Evolutionary conservation across 2,113 vertebrate genomes (phyloP), one percentile per base, ranked within the genome.

Genomic region (Microcebus murinus): DNA sequence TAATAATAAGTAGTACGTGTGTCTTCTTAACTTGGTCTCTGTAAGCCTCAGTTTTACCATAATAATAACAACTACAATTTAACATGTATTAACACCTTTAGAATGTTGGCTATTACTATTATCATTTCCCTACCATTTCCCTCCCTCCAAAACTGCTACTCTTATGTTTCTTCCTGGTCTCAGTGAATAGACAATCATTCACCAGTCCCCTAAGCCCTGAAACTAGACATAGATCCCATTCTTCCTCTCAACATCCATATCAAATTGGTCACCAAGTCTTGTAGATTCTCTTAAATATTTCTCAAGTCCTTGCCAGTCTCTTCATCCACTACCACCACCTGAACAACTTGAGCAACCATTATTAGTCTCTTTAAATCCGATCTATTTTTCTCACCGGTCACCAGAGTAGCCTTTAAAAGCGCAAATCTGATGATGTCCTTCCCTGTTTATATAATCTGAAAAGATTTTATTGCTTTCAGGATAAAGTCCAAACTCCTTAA

Each of bases 371-470:
- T 63, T 59, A 87, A 50, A 90, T 71, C 20, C 29, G 88, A 52
- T 36, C 31, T 48, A 14, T 70, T 55, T 25, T 55, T 87, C 68
- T 87, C 76, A 63, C 65, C 71, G 25, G 29, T 92, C 31, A 84
- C 23, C 29, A 59, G 27, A 76, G 48, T 14, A 50, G 9, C 42
- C 73, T 85, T 85, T 74, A 91, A 94, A 93, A 67, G 39, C 63
- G 79, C 74, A 95, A 73, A 90, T 57, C 25, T 91, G 25, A 88
- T 77, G 50, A 55, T 67, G 39, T 59, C n/a, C n/a, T 94, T n/a
- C 39, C 36, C 29, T 52, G 45, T 82, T 94, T 96, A 92, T 96
- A 92, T 65, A 76, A 9, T 82, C 73, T 31, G 31, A 84, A 95
- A 80, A 34, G 1, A 42, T 83, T 91, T 87, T 55, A 82, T 55